phyloP scores from a whole-genome alignment of 2,113 vertebrate species.

The Polypterus bichir region DNA sequence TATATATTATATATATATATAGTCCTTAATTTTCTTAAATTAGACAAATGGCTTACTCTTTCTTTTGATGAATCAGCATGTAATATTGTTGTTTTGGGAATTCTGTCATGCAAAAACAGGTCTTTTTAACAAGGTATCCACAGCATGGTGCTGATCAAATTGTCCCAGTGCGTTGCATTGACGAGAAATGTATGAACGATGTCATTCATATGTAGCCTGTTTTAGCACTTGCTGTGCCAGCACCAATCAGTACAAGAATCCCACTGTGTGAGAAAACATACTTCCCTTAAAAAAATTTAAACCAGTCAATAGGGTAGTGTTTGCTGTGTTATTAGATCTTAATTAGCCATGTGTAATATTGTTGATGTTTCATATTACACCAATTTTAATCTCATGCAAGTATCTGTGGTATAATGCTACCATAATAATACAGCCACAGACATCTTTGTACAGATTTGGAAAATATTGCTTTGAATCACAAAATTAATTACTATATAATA shows the following conservation, averaged over 20 bases:
- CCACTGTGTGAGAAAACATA: conserved; percentile 2
- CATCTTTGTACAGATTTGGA: no score
- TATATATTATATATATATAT: no score
- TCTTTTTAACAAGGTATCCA: conserved; percentile 9
- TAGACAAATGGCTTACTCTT: not conserved
- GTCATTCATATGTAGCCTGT: conserved; percentile 6
- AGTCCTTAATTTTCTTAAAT: no score
- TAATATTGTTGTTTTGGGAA: conserved; percentile 11
- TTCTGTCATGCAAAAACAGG: conserved; percentile 6
- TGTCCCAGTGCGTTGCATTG: conserved; percentile 6
- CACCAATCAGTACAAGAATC: conserved; percentile 7
- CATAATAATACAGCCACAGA: no score
- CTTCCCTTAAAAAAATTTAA: not conserved
- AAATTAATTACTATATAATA: no score
- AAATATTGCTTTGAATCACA: no score
- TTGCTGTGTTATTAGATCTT: not conserved
- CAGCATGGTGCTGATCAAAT: conserved; percentile 12
- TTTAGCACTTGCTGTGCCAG: conserved; percentile 11
- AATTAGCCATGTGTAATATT: not conserved
- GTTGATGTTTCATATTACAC: not conserved
- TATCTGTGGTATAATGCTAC: no score
- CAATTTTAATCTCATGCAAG: no score
- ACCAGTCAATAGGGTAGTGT: not conserved
- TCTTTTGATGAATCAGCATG: conserved; percentile 7
- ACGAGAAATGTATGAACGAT: conserved; percentile 6